Conservation (phyloP, 2,113 vertebrate genomes). For the Nibea albiflora region DNA sequence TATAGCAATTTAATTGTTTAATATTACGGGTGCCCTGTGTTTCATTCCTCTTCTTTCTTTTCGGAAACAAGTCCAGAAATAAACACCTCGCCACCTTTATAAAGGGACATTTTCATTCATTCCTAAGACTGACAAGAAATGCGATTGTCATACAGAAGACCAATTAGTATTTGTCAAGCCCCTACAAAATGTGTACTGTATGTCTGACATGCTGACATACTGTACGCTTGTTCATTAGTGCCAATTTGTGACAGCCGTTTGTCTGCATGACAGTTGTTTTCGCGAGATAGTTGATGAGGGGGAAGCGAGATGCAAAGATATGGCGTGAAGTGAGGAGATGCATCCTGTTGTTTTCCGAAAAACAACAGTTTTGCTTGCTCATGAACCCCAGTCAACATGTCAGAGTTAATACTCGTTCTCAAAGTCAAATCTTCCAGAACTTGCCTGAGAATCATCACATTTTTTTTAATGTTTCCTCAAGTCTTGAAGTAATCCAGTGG, state of each 20-base stretch:
- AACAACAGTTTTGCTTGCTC: background rate
- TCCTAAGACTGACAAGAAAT: background rate
- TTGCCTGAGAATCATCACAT: too few relatives aligned
- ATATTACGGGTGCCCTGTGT: constrained; percentile 7
- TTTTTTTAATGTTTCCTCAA: background rate
- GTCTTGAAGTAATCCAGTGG: background rate
- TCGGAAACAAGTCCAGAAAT: background rate
- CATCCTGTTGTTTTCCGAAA: background rate
- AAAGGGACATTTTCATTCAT: background rate
- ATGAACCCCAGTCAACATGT: background rate
- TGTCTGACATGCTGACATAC: background rate
- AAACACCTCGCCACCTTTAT: background rate
- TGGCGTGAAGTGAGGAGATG: background rate
- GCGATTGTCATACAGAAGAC: background rate
- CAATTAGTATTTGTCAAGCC: background rate
- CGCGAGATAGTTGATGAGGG: background rate
- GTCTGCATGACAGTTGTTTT: background rate
- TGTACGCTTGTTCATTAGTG: background rate
- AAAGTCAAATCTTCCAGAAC: background rate
- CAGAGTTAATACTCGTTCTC: background rate
- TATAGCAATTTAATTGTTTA: background rate
- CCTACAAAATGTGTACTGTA: background rate
- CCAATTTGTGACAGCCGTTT: background rate
- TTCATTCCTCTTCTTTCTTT: background rate
- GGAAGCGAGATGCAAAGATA: background rate